These are phyloP conservation scores for Macrosoma leucophasiata DNA, from an alignment of 2,888 invertebrate species.

Conservation along the genomic window DNA sequence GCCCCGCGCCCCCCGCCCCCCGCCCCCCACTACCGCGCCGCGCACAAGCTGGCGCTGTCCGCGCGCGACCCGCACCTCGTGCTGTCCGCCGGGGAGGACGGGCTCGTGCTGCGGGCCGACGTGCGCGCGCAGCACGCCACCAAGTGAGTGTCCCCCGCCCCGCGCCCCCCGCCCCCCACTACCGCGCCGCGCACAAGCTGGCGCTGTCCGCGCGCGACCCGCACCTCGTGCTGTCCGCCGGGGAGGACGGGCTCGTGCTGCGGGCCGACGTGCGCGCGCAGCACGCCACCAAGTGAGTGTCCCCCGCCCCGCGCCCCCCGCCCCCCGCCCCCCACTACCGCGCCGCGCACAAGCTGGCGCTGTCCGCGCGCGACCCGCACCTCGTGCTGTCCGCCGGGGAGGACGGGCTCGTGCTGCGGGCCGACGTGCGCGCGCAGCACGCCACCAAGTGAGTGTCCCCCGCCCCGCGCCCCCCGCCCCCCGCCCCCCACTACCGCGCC, in stretches of 20 bases:
- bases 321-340: conserved; percentile 4
- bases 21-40: conserved; percentile 58
- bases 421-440: conserved; percentile 86
- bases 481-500: conserved; percentile 82
- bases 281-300: conserved; percentile 75
- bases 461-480: no score
- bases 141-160: no score
- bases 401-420: no score
- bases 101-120: no score
- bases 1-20: conserved; percentile 5
- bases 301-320: conserved; percentile 23
- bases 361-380: no score
- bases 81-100: conserved; percentile 90
- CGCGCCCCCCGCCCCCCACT: no score
- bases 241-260: conserved; percentile 89
- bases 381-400: conserved; percentile 88
- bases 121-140: conserved; percentile 88
- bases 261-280: conserved; percentile 87
- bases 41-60: no score
- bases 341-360: conserved; percentile 85
- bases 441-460: no score
- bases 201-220: conserved; percentile 84
- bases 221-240: conserved; percentile 86
- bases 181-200: conserved; percentile 89
- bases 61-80: no score